Conservation (phyloP, 2,113 vertebrate genomes). For the Thalassarche chlororhynchos region DNA sequence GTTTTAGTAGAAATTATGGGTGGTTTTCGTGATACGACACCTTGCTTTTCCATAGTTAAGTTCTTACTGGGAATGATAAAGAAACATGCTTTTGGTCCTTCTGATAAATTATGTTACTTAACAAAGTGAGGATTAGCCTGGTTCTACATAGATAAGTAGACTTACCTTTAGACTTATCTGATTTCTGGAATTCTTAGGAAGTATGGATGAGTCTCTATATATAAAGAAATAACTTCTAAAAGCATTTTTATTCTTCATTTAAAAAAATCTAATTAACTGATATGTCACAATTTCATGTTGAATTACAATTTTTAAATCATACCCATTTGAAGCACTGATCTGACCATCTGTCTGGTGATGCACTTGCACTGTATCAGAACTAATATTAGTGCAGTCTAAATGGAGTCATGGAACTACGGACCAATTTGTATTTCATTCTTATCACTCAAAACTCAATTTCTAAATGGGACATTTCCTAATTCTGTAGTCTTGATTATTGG, state of each 20-base stretch:
- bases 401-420: background rate
- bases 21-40: background rate
- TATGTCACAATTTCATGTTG: background rate
- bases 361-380: background rate
- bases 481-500: background rate
- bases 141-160: background rate
- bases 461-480: constrained; percentile 24
- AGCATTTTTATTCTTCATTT: constrained; percentile 17
- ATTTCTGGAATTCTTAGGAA: background rate
- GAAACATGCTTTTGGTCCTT: background rate
- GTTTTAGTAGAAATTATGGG: background rate
- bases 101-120: background rate
- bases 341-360: background rate
- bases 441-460: constrained; percentile 18
- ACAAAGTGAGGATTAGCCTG: background rate
- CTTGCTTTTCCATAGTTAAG: background rate
- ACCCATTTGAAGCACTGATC: background rate
- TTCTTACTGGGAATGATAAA: background rate
- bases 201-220: background rate
- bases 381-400: background rate
- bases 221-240: background rate
- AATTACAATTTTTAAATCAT: background rate
- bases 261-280: background rate
- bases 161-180: background rate
- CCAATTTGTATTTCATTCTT: background rate